These are phyloP conservation scores for Junco hyemalis DNA, from an alignment of 2,113 vertebrate species.

Conservation along the genomic window DNA sequence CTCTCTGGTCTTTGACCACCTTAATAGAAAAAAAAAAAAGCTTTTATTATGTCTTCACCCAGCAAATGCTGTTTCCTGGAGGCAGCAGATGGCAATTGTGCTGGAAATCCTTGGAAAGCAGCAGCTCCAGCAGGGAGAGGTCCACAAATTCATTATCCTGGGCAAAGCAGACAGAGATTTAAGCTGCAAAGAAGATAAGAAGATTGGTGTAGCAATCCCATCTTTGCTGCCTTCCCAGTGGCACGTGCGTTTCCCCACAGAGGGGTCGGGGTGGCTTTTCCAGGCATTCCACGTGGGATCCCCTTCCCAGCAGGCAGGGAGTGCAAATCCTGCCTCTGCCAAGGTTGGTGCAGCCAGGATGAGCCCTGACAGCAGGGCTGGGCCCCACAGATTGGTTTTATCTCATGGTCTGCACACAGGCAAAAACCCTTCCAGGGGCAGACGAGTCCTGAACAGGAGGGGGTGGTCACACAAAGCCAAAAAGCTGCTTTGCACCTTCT, in stretches of 20 bases:
- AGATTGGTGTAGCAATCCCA: not conserved
- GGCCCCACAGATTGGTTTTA: not conserved
- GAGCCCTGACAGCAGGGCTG: not conserved
- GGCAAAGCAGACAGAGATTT: not conserved
- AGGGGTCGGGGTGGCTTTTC: not conserved
- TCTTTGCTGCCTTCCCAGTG: not conserved
- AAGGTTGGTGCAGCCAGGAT: fast-evolving
- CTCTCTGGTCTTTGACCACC: not conserved
- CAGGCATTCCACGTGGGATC: fast-evolving
- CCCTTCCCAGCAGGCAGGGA: not conserved
- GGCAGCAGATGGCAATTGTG: slow-evolving; percentile 30
- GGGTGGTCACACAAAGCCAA: not conserved
- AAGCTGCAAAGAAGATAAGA: slow-evolving; percentile 37
- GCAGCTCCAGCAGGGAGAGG: not conserved
- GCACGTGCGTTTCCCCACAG: not conserved
- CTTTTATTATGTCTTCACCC: not conserved
- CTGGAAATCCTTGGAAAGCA: slow-evolving; percentile 14
- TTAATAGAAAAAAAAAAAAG: not conserved
- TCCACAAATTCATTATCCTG: slow-evolving; percentile 13
- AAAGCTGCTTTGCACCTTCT: not conserved
- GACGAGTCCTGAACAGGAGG: not conserved
- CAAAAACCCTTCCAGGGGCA: not conserved
- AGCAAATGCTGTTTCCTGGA: not conserved
- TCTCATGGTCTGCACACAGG: not conserved
- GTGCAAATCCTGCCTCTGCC: not conserved